These are phyloP conservation scores for Zaprionus lachaisei DNA, from an alignment of 1,140 invertebrate species.

Conservation along the genomic window DNA sequence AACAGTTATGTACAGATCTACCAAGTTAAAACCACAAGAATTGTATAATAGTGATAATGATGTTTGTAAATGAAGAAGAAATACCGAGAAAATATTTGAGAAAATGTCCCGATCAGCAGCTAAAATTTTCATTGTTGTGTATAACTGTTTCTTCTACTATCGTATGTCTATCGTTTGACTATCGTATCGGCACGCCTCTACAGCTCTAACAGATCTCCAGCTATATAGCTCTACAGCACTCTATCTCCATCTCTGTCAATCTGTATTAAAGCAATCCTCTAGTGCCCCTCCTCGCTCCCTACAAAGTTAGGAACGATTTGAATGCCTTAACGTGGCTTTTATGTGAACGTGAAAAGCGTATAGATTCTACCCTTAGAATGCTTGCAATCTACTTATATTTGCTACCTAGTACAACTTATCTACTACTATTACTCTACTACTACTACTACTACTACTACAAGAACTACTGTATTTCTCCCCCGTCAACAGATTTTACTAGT, in stretches of 20 bases:
- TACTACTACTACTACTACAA: slow-evolving; percentile 17
- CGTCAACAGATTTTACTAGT: slow-evolving; percentile 49
- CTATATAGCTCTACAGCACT: slow-evolving; percentile 7
- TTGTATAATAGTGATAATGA: slow-evolving; percentile 7
- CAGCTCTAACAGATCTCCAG: not conserved
- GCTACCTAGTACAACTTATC: slow-evolving; percentile 12
- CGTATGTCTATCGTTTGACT: slow-evolving; percentile 5
- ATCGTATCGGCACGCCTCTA: slow-evolving; percentile 8
- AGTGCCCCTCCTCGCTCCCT: slow-evolving; percentile 68
- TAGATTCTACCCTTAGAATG: slow-evolving; percentile 35
- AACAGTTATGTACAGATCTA: slow-evolving; percentile 56
- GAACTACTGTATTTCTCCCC: slow-evolving; percentile 37
- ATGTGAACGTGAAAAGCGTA: slow-evolving; percentile 51
- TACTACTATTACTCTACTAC: slow-evolving; percentile 19
- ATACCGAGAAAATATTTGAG: slow-evolving; percentile 39
- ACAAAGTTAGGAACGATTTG: slow-evolving; percentile 64
- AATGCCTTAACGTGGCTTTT: slow-evolving; percentile 75
- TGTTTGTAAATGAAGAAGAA: slow-evolving; percentile 15
- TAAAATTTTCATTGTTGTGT: slow-evolving; percentile 6
- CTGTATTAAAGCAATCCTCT: slow-evolving; percentile 70
- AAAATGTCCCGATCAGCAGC: slow-evolving; percentile 35
- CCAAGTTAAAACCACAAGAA: slow-evolving; percentile 13
- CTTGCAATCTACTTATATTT: slow-evolving; percentile 13
- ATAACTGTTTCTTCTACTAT: slow-evolving; percentile 12
- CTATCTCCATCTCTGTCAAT: slow-evolving; percentile 66